A percentile compares a stretch with the other conserved stretches of the same genome.
Conservation (phyloP, 2,113 vertebrate species). For the Leptobrachium leishanense region DNA sequence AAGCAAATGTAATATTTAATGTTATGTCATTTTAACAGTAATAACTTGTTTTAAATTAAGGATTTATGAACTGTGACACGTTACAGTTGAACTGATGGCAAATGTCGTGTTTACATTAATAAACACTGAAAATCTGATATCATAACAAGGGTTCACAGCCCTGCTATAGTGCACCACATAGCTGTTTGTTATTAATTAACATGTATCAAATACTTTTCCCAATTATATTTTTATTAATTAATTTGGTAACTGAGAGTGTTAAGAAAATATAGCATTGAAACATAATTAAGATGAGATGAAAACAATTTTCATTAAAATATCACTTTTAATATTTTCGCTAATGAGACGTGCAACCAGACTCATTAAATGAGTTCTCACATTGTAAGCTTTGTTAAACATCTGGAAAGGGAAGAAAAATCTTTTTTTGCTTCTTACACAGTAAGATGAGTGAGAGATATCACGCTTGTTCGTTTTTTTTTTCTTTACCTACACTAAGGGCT, state of each 20-base stretch:
- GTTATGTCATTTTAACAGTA: too few relatives aligned
- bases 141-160: conserved; percentile 1
- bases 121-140: too few relatives aligned
- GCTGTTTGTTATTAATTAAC: conserved; percentile 1
- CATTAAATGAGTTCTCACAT: conserved; percentile 24
- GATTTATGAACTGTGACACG: too few relatives aligned
- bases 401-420: background rate
- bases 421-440: background rate
- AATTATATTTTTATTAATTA: conserved; percentile 37
- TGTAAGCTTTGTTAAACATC: conserved; percentile 27
- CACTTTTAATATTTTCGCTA: conserved; percentile 26
- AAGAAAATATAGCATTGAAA: conserved; percentile 18
- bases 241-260: conserved; percentile 23
- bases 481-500: too few relatives aligned
- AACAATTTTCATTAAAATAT: conserved; percentile 36
- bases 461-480: too few relatives aligned
- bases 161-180: background rate
- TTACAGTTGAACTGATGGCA: too few relatives aligned
- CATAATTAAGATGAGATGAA: conserved; percentile 36
- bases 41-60: too few relatives aligned
- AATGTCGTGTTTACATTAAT: too few relatives aligned
- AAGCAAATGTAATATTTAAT: too few relatives aligned
- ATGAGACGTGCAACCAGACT: conserved; percentile 30
- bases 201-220: conserved; percentile 2
- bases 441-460: background rate